Base-by-base conservation (phyloP, 2,113 vertebrate species). In the Bostrychus sinensis region DNA sequence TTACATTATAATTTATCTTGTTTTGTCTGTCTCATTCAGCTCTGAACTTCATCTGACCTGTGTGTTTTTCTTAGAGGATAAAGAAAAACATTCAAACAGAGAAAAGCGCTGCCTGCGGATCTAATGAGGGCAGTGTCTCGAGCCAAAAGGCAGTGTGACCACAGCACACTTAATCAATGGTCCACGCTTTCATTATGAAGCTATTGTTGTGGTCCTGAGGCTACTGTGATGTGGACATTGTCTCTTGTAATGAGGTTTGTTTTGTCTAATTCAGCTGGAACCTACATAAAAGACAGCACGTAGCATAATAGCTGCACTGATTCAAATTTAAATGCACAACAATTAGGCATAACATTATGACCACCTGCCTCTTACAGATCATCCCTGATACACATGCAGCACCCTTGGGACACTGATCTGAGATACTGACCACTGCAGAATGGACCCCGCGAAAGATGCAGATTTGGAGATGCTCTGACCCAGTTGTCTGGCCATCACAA, bases 241-340 rank as follows among this genome's bases (percentile, higher is more conserved):
- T 56, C 16, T 60, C 1, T 2, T 20, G 42, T 20, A 51, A 16
- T 48, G 39, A n/a, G 26, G n/a, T 10, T 72, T 34, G 16, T 3
- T 50, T 20, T 48, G 7, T 39, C 16, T 10, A 57, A 23, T 16
- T 32, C 56, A 46, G 32, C 23, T 25, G 5, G 7, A 54, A 8
- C 22, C 5, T 0, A 25, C 32, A 11, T 14, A 23, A 43, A 17
- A 56, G 50, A 32, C 14, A 11, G 17, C 12, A 50, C 4, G n/a
- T n/a, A n/a, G n/a, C n/a, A n/a, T n/a, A n/a, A n/a, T n/a, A n/a
- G n/a, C n/a, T 32, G 13, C 8, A 14, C 11, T 8, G 43, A 30
- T 14, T 67, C 30, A 14, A 42, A 34, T 65, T 42, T 22, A 48
- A 69, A 55, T 59, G 53, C n/a, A n/a, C n/a, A n/a, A n/a, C n/a